These are phyloP conservation scores for Vidua chalybeata DNA, from an alignment of 2,113 vertebrate species.

Conservation along the genomic window DNA sequence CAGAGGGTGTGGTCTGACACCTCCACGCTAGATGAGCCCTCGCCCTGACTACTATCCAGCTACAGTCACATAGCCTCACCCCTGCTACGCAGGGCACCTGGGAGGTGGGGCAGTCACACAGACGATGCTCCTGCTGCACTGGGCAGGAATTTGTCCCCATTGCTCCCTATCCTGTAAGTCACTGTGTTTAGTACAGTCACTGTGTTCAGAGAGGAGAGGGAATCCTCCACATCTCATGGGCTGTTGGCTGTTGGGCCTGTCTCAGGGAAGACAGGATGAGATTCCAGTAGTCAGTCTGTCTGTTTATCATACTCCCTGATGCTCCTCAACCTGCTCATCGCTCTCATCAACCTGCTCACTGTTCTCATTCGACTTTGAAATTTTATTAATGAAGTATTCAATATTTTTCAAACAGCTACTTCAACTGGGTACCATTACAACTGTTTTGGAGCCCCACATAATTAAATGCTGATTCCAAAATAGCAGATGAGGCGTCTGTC, in stretches of 20 bases:
- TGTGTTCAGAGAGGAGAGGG: background rate
- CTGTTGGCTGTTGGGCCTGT: background rate
- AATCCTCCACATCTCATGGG: background rate
- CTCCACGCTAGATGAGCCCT: background rate
- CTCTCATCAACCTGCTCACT: background rate
- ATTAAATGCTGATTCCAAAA: background rate
- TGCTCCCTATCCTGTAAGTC: background rate
- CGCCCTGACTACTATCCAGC: background rate
- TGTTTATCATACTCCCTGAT: background rate
- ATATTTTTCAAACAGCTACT: background rate
- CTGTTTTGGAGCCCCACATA: background rate
- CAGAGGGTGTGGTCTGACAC: background rate
- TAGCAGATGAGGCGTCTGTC: background rate
- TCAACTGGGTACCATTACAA: background rate
- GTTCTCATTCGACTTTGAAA: background rate
- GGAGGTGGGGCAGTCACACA: background rate
- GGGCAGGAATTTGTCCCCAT: background rate
- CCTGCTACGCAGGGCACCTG: fast-evolving
- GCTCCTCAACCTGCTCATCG: background rate
- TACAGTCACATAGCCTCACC: background rate
- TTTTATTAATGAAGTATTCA: background rate
- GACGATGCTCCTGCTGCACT: background rate
- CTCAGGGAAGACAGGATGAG: background rate
- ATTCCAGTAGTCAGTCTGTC: background rate
- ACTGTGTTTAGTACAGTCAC: background rate